Conservation (phyloP, 2,888 invertebrate genomes). For the Ormyrus pomaceus region DNA sequence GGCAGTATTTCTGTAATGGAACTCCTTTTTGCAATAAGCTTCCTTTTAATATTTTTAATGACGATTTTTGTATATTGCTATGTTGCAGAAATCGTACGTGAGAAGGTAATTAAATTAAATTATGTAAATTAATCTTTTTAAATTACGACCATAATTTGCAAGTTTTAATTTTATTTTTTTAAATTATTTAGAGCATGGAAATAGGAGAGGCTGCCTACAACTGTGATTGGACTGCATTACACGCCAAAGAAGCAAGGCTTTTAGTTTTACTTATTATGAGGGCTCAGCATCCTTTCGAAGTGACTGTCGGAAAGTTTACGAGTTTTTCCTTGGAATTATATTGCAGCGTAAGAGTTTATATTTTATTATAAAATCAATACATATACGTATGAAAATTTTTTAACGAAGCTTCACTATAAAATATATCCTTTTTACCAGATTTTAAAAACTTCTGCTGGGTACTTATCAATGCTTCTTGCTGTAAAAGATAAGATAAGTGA, state of each 20-base stretch:
- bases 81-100: constrained; percentile 49
- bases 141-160: too few species aligned
- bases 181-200: constrained; percentile 55
- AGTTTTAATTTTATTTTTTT: too few species aligned
- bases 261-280: constrained; percentile 61
- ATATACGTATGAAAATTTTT: too few species aligned
- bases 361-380: too few species aligned
- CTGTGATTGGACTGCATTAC: constrained; percentile 62
- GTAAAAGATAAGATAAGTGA: constrained; percentile 40
- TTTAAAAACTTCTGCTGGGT: constrained; percentile 54
- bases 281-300: constrained; percentile 61
- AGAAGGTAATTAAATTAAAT: constrained; percentile 27
- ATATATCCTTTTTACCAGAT: constrained; percentile 35
- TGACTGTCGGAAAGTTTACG: constrained; percentile 67
- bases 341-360: constrained; percentile 58
- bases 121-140: too few species aligned
- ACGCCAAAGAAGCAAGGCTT: constrained; percentile 56
- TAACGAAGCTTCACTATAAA: not conserved
- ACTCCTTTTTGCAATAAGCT: constrained; percentile 49
- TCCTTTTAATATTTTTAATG: constrained; percentile 49
- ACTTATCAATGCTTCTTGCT: constrained; percentile 55
- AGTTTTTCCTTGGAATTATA: constrained; percentile 65
- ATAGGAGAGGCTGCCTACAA: constrained; percentile 62
- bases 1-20: constrained; percentile 35
- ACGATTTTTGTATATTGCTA: constrained; percentile 51